Evolutionary conservation across 2,888 invertebrate genomes (phyloP).

Genomic region (Melanchra persicariae): DNA sequence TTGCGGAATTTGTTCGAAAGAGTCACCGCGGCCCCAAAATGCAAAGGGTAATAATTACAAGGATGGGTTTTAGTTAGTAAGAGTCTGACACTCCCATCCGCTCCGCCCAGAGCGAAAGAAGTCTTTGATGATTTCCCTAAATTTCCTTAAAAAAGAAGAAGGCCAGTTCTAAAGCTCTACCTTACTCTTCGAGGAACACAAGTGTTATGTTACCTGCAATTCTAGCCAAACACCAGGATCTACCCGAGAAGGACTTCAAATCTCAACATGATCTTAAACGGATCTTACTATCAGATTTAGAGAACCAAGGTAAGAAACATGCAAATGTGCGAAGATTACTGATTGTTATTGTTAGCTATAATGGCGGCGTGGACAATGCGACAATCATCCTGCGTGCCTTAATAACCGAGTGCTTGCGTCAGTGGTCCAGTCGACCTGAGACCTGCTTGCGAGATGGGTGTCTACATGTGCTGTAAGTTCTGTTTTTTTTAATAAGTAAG

Average conservation of each 20-base stretch:
- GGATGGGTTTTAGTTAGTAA: no score
- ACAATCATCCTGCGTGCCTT: constrained; percentile 30
- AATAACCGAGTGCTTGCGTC: constrained; percentile 26
- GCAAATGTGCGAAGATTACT: constrained; percentile 55
- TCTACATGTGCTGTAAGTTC: constrained; percentile 40
- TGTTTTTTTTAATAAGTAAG: background rate
- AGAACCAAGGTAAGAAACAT: constrained; percentile 31
- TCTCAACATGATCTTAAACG: constrained; percentile 34
- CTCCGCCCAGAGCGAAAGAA: no score
- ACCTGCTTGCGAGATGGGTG: constrained; percentile 44
- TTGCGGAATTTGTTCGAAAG: no score
- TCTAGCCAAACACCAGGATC: constrained; percentile 20
- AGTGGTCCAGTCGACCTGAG: constrained; percentile 34
- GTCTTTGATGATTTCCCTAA: no score
- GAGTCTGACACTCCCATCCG: no score
- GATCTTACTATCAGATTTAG: constrained; percentile 53
- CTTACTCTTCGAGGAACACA: no score
- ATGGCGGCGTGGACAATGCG: constrained; percentile 48
- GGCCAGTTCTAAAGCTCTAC: no score
- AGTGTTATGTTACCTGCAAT: no score
- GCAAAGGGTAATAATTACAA: no score
- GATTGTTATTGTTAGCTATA: constrained; percentile 46
- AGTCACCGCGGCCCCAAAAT: no score
- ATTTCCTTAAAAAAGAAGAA: no score
- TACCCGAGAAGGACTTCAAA: constrained; percentile 1